These are phyloP conservation scores for Galeopterus variegatus DNA, from an alignment of 2,113 vertebrate genomes.

Conservation along the genomic window DNA sequence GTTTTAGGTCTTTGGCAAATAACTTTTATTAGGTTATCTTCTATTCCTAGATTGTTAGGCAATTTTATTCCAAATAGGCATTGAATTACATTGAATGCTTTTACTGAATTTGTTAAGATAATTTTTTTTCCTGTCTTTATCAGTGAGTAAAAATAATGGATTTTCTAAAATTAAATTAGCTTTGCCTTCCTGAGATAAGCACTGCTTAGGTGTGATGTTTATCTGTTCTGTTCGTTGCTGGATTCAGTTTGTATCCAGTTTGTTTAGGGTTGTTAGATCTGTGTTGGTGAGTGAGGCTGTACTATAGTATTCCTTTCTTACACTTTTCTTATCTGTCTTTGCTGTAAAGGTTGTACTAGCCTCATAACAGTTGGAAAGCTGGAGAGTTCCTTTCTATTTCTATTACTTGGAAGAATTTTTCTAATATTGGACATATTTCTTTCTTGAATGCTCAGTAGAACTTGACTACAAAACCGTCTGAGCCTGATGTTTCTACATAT, in stretches of 20 bases:
- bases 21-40: slow-evolving; percentile 24
- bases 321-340: not conserved
- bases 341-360: not conserved
- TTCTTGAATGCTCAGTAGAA: slow-evolving; percentile 3
- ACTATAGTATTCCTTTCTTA: not conserved
- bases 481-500: not conserved
- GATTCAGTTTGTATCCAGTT: not conserved
- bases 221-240: not conserved
- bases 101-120: not conserved
- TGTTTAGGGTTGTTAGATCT: not conserved
- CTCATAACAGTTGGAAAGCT: not conserved
- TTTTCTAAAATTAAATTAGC: slow-evolving; percentile 51
- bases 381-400: not conserved
- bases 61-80: slow-evolving; percentile 43
- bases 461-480: not conserved
- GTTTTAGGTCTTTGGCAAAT: not conserved
- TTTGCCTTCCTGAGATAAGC: not conserved
- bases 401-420: slow-evolving; percentile 23
- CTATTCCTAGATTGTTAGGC: not conserved
- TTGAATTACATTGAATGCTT: not conserved
- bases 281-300: not conserved
- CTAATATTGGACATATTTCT: slow-evolving; percentile 14
- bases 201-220: not conserved
- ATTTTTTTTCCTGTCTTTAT: not conserved
- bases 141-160: slow-evolving; percentile 24